phyloP scores from a whole-genome alignment of 2,888 invertebrate genomes.

The Hypomecis punctinalis region DNA sequence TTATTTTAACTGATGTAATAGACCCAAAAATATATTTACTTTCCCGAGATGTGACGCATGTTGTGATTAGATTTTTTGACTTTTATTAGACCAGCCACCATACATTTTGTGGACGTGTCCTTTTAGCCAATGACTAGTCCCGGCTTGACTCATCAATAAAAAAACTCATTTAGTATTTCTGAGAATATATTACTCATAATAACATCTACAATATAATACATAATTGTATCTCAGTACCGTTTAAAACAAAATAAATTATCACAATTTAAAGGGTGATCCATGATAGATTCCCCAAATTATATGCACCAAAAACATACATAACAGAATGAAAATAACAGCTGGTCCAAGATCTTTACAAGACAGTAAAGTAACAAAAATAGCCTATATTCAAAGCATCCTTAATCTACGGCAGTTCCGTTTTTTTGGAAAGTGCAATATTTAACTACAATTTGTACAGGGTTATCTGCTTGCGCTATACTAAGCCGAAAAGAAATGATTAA shows the following conservation, averaged over 20 bases:
- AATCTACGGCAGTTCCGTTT: not conserved
- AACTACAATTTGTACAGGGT: no score
- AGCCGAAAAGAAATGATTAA: no score
- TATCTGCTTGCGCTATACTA: no score
- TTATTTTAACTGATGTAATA: no score
- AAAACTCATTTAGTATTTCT: slow-evolving; percentile 17
- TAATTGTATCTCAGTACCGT: slow-evolving; percentile 27
- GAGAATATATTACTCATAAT: slow-evolving; percentile 36
- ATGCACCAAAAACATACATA: slow-evolving; percentile 36
- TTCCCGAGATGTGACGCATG: no score
- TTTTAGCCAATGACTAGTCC: no score
- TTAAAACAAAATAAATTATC: slow-evolving; percentile 40
- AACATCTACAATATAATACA: slow-evolving; percentile 34
- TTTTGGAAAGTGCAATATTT: not conserved
- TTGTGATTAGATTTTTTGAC: no score
- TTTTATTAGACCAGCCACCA: no score
- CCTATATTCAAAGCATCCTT: slow-evolving; percentile 5
- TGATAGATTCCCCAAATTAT: slow-evolving; percentile 27
- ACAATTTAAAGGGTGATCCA: slow-evolving; percentile 36
- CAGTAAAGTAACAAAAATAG: slow-evolving; percentile 4
- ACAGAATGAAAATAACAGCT: slow-evolving; percentile 23
- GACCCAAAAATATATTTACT: no score
- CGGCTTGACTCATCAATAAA: not conserved
- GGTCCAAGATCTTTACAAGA: slow-evolving; percentile 9
- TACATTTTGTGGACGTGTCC: no score